Percentiles rank a stretch among this genome's conserved stretches.
phyloP scores from a whole-genome alignment of 2,888 invertebrate species.

The Cryptophagus acutangulus region DNA sequence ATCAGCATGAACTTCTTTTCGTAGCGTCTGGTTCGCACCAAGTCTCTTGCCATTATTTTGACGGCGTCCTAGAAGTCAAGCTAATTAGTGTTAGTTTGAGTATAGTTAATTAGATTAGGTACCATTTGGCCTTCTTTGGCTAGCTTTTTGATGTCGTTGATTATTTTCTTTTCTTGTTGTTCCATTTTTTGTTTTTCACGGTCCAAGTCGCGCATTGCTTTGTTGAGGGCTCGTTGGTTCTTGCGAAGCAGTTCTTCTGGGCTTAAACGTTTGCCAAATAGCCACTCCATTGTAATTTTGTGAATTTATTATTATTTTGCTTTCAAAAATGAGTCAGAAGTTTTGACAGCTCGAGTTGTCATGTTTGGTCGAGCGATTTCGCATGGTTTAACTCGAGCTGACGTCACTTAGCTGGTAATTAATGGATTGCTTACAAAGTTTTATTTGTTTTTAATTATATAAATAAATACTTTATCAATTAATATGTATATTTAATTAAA shows the following conservation, averaged over 20 bases:
- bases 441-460: too few species aligned
- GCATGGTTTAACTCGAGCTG: too few species aligned
- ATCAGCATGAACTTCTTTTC: slow-evolving; percentile 98
- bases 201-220: slow-evolving; percentile 97
- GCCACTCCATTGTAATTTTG: slow-evolving; percentile 74
- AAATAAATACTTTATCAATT: too few species aligned
- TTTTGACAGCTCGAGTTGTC: neutral
- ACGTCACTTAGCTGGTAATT: too few species aligned
- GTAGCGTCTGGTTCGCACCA: slow-evolving; percentile 92
- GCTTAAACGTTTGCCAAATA: slow-evolving; percentile 93
- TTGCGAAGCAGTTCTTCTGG: slow-evolving; percentile 98
- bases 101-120: slow-evolving; percentile 14
- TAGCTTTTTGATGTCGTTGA: slow-evolving; percentile 96
- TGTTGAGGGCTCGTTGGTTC: slow-evolving; percentile 95
- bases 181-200: slow-evolving; percentile 90
- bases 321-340: too few species aligned
- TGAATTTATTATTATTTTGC: too few species aligned
- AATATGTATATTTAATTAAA: too few species aligned
- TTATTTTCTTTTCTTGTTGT: slow-evolving; percentile 98
- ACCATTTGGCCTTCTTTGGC: slow-evolving; percentile 99
- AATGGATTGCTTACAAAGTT: too few species aligned
- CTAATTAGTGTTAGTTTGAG: neutral
- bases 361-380: neutral
- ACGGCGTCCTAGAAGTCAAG: slow-evolving; percentile 78
- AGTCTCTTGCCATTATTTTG: slow-evolving; percentile 98